Base-by-base conservation (phyloP, 2,888 invertebrate species). In the Rhingia rostrata region DNA sequence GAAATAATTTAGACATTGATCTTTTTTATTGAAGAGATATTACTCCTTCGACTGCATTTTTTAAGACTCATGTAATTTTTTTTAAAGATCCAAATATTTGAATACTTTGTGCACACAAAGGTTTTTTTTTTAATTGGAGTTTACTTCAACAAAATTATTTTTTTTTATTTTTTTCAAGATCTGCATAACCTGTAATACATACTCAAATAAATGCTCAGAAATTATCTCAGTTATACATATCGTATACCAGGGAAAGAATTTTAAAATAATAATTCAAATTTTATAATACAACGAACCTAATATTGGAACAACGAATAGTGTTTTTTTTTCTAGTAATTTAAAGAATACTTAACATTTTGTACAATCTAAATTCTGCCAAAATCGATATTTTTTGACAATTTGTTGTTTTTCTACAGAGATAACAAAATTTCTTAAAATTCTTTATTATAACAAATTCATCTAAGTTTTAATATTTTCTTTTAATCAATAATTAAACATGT, bases 361-460 rank as follows among this genome's bases (percentile, higher is more conserved):
- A 72, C 70, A 72, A 61, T 72, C 60, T 72, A 72, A n/a, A 32
- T 22, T 58, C 53, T 66, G 56, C 58, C 61, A 75, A 81, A 53
- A 41, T 51, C 33, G 6, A 4, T 63, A 56, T 22, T 39, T 45
- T 43, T 67, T 56, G 45, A 56, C 43, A 7, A 14, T 30, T 7
- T 61, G 22, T 72, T 22, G 53, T 64, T 37, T 63, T 35, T 77
- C 78, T 78, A 82, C 66, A 66, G 33, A 56, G 47, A 49, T 78
- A 78, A 83, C 78, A 83, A 63, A 72, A 53, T 77, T 70, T 12
- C 14, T 78, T 12, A 63, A 47, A 22, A 41, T 63, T 75, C 75
- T 66, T 66, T 43, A 35, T 56, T 79, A 58, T 74, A 80, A 84
- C 75, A 84, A 84, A 84, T 75, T 75, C 7, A 51, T 80, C 80